phyloP scores from a whole-genome alignment of 2,888 invertebrate species.

The Alcis repandata region DNA sequence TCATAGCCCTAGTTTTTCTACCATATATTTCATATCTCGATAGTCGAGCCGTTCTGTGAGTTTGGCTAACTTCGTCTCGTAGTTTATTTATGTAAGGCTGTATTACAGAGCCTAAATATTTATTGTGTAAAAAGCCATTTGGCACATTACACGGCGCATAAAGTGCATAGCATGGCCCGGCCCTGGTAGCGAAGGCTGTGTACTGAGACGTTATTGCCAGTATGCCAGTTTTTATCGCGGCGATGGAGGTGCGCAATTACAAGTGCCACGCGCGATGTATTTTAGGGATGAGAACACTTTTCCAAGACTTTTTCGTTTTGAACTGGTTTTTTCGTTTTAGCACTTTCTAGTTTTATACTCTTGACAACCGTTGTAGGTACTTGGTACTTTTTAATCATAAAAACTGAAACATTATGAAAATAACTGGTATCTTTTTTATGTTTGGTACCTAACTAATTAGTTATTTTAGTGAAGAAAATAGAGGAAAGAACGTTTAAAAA shows the following conservation, averaged over 20 bases:
- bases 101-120: conserved; percentile 45
- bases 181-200: conserved; percentile 36
- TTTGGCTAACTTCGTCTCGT: conserved; percentile 21
- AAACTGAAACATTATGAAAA: no score
- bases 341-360: not conserved
- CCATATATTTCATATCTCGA: not conserved
- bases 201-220: conserved; percentile 42
- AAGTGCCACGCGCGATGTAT: conserved; percentile 55
- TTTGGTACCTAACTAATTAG: no score
- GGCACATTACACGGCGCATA: conserved; percentile 49
- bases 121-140: conserved; percentile 49
- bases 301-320: not conserved
- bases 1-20: not conserved
- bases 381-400: no score
- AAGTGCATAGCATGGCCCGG: conserved; percentile 37
- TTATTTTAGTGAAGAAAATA: no score
- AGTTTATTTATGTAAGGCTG: conserved; percentile 42
- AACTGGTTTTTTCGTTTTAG: not conserved
- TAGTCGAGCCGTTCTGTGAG: not conserved
- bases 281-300: conserved; percentile 46
- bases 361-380: no score
- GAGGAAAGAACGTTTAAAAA: no score
- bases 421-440: no score
- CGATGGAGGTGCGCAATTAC: conserved; percentile 48
- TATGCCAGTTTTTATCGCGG: conserved; percentile 46